A percentile compares a stretch with the other conserved stretches of the same genome.
phyloP scores from a whole-genome alignment of 2,113 vertebrate species.

The Rhynchopsitta pachyrhyncha region DNA sequence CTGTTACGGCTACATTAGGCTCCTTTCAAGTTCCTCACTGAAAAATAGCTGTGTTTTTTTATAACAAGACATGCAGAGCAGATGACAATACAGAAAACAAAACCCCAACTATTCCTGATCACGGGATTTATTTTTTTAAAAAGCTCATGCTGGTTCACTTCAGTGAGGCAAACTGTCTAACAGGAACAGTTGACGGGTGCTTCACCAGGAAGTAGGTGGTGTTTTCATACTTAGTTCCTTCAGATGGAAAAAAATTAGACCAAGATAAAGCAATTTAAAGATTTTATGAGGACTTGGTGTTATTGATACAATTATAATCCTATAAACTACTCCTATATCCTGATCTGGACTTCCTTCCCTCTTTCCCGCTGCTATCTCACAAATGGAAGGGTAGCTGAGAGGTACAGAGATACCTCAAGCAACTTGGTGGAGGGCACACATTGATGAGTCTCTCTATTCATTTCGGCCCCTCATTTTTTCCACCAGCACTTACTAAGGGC shows the following conservation, averaged over 20 bases:
- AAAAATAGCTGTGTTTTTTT: neutral
- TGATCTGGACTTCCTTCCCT: neutral
- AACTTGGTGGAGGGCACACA: fast-evolving
- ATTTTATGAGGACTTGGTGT: neutral
- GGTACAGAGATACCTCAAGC: neutral
- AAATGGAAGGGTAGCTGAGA: neutral
- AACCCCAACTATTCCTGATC: neutral
- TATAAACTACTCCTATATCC: neutral
- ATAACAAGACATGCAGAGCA: neutral
- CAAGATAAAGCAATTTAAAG: neutral
- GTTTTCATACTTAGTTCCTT: neutral
- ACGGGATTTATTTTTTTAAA: neutral
- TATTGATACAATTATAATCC: neutral
- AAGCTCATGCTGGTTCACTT: neutral
- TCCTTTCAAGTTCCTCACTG: neutral
- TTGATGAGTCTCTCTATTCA: neutral
- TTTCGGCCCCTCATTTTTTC: neutral
- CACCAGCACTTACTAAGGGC: neutral
- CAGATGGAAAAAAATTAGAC: neutral
- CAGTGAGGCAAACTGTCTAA: neutral
- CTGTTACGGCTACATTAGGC: neutral
- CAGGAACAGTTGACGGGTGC: neutral
- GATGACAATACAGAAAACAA: neutral
- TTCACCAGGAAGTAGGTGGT: neutral
- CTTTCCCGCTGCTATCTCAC: neutral